Base-by-base conservation (phyloP, 2,888 invertebrate genomes). In the Tetanocera ferruginea region DNA sequence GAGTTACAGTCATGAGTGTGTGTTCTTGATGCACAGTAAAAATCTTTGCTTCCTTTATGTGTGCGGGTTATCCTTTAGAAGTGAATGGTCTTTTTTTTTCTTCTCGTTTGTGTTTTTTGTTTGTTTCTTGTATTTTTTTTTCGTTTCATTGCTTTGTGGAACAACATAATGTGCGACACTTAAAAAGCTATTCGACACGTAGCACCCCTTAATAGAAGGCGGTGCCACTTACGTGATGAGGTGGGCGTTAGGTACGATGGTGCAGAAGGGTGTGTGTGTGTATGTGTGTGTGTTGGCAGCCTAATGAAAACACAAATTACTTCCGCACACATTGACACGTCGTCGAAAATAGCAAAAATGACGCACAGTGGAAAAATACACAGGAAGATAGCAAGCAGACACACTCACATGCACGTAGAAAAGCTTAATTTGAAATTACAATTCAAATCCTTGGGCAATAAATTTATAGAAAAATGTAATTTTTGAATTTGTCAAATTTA, bases 241-340 rank as follows among this genome's bases (percentile, higher is more conserved):
- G 6, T 11, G 23, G 51, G 76, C 52, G 51, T 49, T 3, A 14
- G 19, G 67, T 14, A 67, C 5, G 11, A 34, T 51, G 14, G 60
- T 60, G 23, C 19, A 1, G 3, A 4, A 31, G 55, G 23, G 55
- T 25, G 37, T 11, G 34, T 8, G 43, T 31, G 31, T 23, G 67
- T 67, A 25, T 67, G 55, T 23, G 60, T 14, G 74, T 82, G 80
- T 83, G 84, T 80, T 83, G 82, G 83, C 83, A 85, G 85, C 83
- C 85, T 86, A 87, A 87, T 87, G 87, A 87, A 87, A 87, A 86
- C 84, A 85, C 86, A 86, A 87, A 87, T 87, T 87, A 86, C 86
- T 86, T 86, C 86, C 87, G 86, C 86, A 85, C 86, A 85, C 85
- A 86, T 85, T 86, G 87, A 84, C 87, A 87, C 86, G 85, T 86